Evolutionary conservation across 2,888 invertebrate species (phyloP).

Genomic region (Thereva nobilitata): DNA sequence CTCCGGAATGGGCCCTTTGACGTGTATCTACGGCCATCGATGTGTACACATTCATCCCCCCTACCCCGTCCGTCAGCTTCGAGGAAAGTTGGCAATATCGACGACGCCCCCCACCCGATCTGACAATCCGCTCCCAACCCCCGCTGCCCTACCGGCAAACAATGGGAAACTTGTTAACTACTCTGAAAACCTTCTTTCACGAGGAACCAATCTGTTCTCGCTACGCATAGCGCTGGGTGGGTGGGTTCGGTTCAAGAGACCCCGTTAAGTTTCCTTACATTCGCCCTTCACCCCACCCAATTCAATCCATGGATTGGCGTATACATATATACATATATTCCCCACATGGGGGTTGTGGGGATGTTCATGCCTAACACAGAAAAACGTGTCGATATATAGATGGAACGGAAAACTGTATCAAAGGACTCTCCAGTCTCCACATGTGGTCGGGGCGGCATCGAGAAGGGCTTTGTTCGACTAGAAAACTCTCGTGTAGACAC

Average conservation of each 20-base stretch:
- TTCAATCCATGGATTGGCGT: background rate
- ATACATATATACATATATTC: background rate
- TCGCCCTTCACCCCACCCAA: conserved; percentile 5
- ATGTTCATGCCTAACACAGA: background rate
- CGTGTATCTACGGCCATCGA: conserved; percentile 19
- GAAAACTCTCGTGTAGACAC: conserved; percentile 43
- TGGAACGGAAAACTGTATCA: conserved; percentile 25
- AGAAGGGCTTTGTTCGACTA: conserved; percentile 40
- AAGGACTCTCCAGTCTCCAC: conserved; percentile 38
- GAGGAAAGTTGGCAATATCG: conserved; percentile 21
- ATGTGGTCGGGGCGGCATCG: conserved; percentile 40
- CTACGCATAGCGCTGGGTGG: conserved; percentile 21
- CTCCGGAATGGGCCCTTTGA: conserved; percentile 22
- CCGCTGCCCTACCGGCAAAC: conserved; percentile 13
- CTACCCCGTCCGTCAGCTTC: too few relatives aligned
- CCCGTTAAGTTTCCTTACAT: conserved; percentile 13
- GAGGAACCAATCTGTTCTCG: conserved; percentile 38
- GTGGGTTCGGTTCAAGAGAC: conserved; percentile 8
- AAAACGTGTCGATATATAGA: conserved; percentile 27
- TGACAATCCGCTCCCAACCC: too few relatives aligned
- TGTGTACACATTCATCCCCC: conserved; percentile 7
- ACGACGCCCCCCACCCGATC: conserved; percentile 16
- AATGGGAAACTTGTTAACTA: conserved; percentile 39
- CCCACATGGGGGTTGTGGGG: background rate
- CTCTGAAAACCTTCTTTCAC: conserved; percentile 37